Conservation (phyloP, 2,888 invertebrate species). For the Megastigmus dorsalis region DNA sequence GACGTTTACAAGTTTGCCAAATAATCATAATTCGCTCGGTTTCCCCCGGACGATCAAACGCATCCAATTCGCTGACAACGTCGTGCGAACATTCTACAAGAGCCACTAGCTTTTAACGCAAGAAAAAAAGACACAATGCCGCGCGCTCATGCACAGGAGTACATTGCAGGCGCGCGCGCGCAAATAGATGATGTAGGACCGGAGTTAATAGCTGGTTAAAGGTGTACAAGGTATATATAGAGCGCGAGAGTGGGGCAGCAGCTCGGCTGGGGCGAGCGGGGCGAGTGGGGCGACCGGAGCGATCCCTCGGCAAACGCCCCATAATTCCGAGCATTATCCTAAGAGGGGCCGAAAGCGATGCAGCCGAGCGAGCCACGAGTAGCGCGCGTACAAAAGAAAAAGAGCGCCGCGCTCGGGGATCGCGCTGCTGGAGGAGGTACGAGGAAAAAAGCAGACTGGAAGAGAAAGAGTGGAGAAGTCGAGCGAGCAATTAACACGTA, state of each 20-base stretch:
- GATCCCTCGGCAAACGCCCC: not conserved
- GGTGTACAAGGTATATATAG: too few species aligned
- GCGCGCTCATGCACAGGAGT: too few species aligned
- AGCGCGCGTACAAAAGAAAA: not conserved
- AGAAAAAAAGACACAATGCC: not conserved
- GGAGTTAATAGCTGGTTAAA: too few species aligned
- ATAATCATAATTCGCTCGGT: not conserved
- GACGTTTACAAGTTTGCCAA: not conserved
- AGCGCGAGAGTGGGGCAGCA: too few species aligned
- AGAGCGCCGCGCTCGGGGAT: not conserved
- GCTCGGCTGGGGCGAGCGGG: too few species aligned
- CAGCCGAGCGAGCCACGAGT: not conserved
- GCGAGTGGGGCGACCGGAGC: not conserved
- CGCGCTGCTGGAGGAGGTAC: too few species aligned
- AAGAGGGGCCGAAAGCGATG: not conserved
- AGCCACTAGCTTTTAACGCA: not conserved
- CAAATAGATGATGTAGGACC: too few species aligned
- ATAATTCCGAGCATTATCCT: constrained; percentile 24
- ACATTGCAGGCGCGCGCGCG: too few species aligned
- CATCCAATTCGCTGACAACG: constrained; percentile 16
- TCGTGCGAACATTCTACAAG: constrained; percentile 7
- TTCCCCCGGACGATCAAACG: too few species aligned
- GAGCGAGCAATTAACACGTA: constrained; percentile 52
- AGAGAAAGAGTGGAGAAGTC: too few species aligned
- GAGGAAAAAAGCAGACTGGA: too few species aligned